Percentiles rank a stretch among this genome's conserved stretches.
These are phyloP conservation scores for Enteromius viviparus DNA, from an alignment of 2,797 vertebrate genomes.

Conservation along the genomic window DNA sequence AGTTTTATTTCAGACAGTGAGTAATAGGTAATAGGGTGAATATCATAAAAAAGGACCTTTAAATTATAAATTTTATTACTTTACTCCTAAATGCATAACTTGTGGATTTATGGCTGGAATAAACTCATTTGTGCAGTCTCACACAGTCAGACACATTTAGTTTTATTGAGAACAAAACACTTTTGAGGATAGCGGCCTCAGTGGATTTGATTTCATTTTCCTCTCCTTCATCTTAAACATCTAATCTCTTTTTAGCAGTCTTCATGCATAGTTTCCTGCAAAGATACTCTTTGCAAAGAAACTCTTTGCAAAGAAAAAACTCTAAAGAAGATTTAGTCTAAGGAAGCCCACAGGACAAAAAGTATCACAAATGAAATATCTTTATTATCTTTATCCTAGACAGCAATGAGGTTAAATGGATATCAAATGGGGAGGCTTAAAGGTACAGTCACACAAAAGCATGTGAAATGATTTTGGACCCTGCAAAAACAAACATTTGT, in stretches of 20 bases:
- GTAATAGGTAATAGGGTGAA: constrained; percentile 17
- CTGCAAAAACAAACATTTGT: neutral
- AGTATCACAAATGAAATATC: constrained; percentile 22
- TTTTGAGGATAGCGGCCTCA: neutral
- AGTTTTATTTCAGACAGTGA: constrained; percentile 13
- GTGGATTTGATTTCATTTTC: constrained; percentile 38
- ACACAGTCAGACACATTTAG: constrained; percentile 13
- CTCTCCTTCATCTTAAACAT: constrained; percentile 17
- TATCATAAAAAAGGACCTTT: neutral
- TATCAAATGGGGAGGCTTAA: constrained; percentile 11
- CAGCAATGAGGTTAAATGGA: neutral
- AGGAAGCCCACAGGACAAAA: constrained; percentile 6
- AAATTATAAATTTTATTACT: constrained; percentile 13
- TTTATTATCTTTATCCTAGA: neutral
- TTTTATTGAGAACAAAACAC: constrained; percentile 39
- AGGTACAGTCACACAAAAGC: constrained; percentile 17
- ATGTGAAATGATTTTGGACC: neutral
- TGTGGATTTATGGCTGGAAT: constrained; percentile 44
- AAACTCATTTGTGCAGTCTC: constrained; percentile 51
- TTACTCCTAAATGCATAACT: constrained; percentile 51
- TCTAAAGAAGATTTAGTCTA: neutral
- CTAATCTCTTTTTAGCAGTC: constrained; percentile 10
- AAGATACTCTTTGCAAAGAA: constrained; percentile 2
- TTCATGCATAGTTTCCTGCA: neutral
- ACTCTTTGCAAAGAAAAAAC: neutral